phyloP scores from a whole-genome alignment of 2,888 invertebrate species.

The Lumbricus terrestris region DNA sequence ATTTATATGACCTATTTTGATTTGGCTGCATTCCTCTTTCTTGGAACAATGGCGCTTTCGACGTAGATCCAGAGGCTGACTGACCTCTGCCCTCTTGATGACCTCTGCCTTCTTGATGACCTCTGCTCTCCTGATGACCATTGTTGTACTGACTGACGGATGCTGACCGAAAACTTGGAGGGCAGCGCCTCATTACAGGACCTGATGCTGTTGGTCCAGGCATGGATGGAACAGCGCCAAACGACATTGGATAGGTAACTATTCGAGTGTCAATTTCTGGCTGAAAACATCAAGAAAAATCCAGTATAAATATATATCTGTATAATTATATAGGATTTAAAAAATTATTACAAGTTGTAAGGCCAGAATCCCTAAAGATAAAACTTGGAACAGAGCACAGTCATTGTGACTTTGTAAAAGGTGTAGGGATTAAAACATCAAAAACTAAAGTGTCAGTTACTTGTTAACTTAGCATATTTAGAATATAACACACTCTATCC shows the following conservation, averaged over 20 bases:
- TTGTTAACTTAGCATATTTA: neutral
- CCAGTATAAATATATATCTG: neutral
- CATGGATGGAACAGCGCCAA: neutral
- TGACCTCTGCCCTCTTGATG: neutral
- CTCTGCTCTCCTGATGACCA: neutral
- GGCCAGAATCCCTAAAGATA: neutral
- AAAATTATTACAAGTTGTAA: neutral
- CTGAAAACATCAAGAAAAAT: neutral
- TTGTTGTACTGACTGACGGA: conserved; percentile 9
- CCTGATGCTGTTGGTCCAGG: neutral
- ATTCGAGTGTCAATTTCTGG: conserved; percentile 8
- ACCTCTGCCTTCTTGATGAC: neutral
- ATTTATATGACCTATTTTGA: neutral
- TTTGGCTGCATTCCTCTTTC: neutral
- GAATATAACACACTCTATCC: too few species aligned
- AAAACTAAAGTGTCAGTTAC: neutral
- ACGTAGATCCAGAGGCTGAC: neutral
- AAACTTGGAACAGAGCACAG: neutral
- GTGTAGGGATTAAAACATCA: neutral
- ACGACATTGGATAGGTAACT: conserved; percentile 6
- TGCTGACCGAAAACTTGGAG: conserved; percentile 3
- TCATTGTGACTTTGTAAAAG: neutral
- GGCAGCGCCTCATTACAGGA: neutral
- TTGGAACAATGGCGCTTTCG: neutral
- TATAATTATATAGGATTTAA: neutral